A percentile compares a stretch with the other conserved stretches of the same genome.
These are phyloP conservation scores for Centropristis striata DNA, from an alignment of 2,113 vertebrate species.

Conservation along the genomic window DNA sequence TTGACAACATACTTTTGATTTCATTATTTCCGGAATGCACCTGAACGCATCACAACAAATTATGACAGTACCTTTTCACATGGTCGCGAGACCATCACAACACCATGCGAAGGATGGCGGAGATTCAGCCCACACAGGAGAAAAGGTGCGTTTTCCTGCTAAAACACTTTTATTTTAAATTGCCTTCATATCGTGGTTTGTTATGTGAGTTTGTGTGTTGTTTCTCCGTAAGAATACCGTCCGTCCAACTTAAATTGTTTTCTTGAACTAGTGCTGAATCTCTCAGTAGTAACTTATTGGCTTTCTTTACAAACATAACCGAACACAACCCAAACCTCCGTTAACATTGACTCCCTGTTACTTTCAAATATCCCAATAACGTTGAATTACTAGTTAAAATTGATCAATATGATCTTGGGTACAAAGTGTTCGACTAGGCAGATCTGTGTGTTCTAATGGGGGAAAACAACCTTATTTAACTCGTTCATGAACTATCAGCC, in stretches of 20 bases:
- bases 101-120: conserved; percentile 77
- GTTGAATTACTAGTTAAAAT: background rate
- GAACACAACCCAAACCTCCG: background rate
- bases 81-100: background rate
- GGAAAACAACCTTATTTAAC: background rate
- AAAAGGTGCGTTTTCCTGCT: conserved; percentile 44
- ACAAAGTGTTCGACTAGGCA: background rate
- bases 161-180: background rate
- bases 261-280: no score
- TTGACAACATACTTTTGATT: rapidly evolving
- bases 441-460: background rate
- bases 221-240: no score
- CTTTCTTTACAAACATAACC: background rate
- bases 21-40: background rate
- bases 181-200: background rate
- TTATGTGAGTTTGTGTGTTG: background rate
- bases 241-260: no score
- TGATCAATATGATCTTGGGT: no score
- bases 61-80: background rate
- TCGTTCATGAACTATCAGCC: background rate
- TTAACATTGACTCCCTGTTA: background rate
- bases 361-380: background rate
- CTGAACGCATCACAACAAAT: conserved; percentile 35
- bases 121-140: conserved; percentile 41
- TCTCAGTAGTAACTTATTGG: no score